Conservation (phyloP, 2,888 invertebrate species). For the Gerris lacustris region DNA sequence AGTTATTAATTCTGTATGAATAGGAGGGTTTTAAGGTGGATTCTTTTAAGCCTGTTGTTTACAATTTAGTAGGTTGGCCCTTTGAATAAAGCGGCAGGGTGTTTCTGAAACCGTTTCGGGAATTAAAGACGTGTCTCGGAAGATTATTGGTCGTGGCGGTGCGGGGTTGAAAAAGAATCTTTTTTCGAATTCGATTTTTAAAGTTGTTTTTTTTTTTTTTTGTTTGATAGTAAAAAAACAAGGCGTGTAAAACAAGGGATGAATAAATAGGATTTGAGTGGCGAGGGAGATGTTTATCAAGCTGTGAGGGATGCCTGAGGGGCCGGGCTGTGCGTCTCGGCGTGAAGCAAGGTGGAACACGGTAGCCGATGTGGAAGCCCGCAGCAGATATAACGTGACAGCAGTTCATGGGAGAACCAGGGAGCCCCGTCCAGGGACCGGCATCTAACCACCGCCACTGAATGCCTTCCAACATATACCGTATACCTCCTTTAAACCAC, state of each 20-base stretch:
- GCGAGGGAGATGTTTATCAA: not conserved
- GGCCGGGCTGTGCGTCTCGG: not conserved
- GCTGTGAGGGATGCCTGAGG: not conserved
- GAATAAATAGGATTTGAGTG: conserved; percentile 3
- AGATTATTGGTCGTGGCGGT: not conserved
- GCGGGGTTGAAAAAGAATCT: too few species aligned
- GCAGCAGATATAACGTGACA: not conserved
- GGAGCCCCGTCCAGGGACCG: too few species aligned
- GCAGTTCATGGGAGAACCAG: not conserved
- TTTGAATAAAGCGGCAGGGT: not conserved
- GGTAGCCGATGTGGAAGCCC: not conserved
- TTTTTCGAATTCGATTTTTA: too few species aligned
- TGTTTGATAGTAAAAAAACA: not conserved
- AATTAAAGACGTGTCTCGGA: not conserved
- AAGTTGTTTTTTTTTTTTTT: not conserved
- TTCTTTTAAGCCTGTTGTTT: conserved; percentile 1
- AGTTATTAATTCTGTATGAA: not conserved
- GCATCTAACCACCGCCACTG: too few species aligned
- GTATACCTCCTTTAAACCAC: too few species aligned
- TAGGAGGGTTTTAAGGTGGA: not conserved
- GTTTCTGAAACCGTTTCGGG: not conserved
- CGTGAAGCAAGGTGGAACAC: not conserved
- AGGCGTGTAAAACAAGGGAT: not conserved
- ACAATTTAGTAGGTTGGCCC: not conserved
- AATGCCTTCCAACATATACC: too few species aligned